Evolutionary conservation across 1,140 invertebrate species (phyloP), one percentile per base, ranked within the genome.

Genomic region (Goniozus legneri): DNA sequence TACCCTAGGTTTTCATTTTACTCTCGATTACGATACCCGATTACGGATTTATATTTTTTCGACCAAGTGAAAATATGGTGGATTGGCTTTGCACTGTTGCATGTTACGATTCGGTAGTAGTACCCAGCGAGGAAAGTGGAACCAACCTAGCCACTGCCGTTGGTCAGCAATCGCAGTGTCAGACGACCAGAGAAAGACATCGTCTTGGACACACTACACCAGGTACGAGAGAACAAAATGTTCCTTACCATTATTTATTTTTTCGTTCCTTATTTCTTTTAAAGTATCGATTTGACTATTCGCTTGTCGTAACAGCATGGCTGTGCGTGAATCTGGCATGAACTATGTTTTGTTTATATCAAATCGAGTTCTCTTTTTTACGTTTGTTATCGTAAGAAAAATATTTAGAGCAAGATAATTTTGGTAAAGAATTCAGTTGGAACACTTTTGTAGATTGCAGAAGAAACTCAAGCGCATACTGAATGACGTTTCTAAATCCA

Each of bases 1-100:
- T n/a, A n/a, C n/a, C n/a, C n/a, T n/a, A n/a, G n/a, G n/a, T n/a
- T n/a, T n/a, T n/a, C n/a, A n/a, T n/a, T n/a, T n/a, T n/a, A n/a
- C n/a, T n/a, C n/a, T n/a, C n/a, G n/a, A n/a, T n/a, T n/a, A n/a
- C n/a, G n/a, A n/a, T n/a, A n/a, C 13, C 12, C 15, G 14, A 8
- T 27, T 43, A 32, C 16, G 54, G 13, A 40, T 47, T 43, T 7
- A 42, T 31, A 58, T 48, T 31, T 30, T 53, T 55, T 57, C 53
- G 65, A 71, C 62, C 73, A 71, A 74, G 54, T 67, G 53, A 64
- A 67, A 68, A 55, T 70, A 58, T 73, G 67, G 66, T 73, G 68
- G 71, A 62, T 70, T 75, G 73, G 73, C 71, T 75, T 76, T 76
- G 74, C 74, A 75, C 60, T 76, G 74, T 76, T 76, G 74, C 74